phyloP scores from a whole-genome alignment of 2,113 vertebrate species.

The Garra rufa region DNA sequence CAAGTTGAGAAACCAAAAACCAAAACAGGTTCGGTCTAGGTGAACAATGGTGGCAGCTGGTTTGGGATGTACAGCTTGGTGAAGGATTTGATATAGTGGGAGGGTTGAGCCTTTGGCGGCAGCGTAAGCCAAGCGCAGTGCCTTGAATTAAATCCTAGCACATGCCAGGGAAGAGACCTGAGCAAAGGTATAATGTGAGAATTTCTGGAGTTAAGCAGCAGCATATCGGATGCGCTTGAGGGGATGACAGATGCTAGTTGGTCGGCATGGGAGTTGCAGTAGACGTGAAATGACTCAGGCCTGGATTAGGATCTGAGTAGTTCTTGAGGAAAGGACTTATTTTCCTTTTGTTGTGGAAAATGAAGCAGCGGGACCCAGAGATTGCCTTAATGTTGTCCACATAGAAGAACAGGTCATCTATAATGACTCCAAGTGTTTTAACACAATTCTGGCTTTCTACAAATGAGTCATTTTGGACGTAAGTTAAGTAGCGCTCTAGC shows the following conservation, averaged over 20 bases:
- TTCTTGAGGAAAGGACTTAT: background rate
- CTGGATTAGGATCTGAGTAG: constrained; percentile 6
- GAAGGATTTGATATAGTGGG: constrained; percentile 5
- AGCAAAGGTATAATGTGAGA: constrained; percentile 18
- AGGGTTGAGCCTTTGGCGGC: background rate
- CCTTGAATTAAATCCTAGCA: constrained; percentile 10
- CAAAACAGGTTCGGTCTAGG: background rate
- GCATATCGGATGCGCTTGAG: background rate
- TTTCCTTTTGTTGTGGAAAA: constrained; percentile 23
- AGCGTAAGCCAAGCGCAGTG: background rate
- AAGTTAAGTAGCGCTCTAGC: background rate
- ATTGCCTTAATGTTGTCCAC: background rate
- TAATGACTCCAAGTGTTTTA: background rate
- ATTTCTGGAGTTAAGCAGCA: background rate
- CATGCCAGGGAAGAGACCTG: constrained; percentile 2
- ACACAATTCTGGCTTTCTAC: background rate
- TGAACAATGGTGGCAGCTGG: background rate
- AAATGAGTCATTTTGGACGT: background rate
- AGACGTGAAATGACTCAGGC: background rate
- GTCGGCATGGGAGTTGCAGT: background rate
- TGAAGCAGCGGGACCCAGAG: background rate
- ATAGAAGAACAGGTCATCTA: background rate
- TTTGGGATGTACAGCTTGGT: constrained; percentile 2
- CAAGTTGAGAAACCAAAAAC: background rate
- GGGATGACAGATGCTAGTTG: constrained; percentile 27